These are phyloP conservation scores for Antheraea pernyi DNA, from an alignment of 1,140 invertebrate species.

Conservation along the genomic window DNA sequence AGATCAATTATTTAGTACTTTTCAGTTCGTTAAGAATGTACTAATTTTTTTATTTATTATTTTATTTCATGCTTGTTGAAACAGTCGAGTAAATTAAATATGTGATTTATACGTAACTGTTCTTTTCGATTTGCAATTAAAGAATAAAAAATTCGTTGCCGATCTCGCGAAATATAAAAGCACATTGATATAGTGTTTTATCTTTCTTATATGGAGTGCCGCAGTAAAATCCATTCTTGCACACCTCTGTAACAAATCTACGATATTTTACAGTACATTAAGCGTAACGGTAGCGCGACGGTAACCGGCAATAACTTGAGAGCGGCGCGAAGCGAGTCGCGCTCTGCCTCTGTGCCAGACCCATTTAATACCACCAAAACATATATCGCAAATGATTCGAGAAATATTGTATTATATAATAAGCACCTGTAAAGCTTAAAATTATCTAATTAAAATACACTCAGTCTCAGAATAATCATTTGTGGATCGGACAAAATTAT, in stretches of 20 bases:
- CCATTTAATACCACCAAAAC: background rate
- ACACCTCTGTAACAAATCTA: constrained; percentile 4
- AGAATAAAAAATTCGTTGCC: background rate
- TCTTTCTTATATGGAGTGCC: background rate
- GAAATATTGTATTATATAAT: background rate
- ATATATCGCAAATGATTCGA: background rate
- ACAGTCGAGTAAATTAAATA: too few relatives aligned
- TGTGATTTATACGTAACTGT: too few relatives aligned
- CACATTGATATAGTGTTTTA: background rate
- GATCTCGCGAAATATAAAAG: background rate
- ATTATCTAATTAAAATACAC: too few relatives aligned
- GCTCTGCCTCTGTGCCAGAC: too few relatives aligned
- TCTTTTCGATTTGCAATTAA: too few relatives aligned
- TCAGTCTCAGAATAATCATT: too few relatives aligned
- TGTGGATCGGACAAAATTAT: too few relatives aligned
- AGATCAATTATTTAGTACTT: too few relatives aligned
- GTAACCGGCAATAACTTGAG: background rate
- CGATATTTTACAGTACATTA: constrained; percentile 2
- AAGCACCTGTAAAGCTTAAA: too few relatives aligned
- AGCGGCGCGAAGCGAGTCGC: background rate
- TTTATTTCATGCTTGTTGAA: too few relatives aligned
- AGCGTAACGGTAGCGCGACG: background rate
- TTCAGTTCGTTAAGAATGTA: too few relatives aligned
- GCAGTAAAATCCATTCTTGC: constrained; percentile 2
- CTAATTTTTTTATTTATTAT: too few relatives aligned